Evolutionary conservation across 1,140 invertebrate species (phyloP), one percentile per base, ranked within the genome.

Genomic region (Neotoxoptera formosana): DNA sequence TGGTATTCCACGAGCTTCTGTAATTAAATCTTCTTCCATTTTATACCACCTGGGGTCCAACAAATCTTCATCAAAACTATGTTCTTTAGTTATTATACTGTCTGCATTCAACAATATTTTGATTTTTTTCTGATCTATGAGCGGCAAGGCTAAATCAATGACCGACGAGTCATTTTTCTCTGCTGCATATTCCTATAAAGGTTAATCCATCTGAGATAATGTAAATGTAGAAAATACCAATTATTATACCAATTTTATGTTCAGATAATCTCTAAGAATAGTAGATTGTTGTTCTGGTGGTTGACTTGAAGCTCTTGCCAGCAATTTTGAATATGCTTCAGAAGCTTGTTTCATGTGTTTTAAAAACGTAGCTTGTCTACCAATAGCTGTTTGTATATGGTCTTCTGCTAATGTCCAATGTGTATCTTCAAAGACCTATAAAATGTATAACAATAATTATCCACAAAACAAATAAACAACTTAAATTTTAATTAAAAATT

Each of bases 331-430:
- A 95, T 99, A 98, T 93, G 98, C 97, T 93, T 96, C 95, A 76
- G 97, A 97, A 25, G 98, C 97, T 94, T 98, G 97, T 94, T 96
- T 95, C 93, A 97, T 95, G 94, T 97, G 96, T 95, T 97, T 97
- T 88, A 99, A 96, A 94, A 97, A 97, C 94, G 97, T 96, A 36
- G 98, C 98, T 95, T 99, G 97, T 94, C 98, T 96, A 7, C 98
- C 98, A 94, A 99, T 97, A 21, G 98, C 99, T 95, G 98, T 99
- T 95, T 99, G 97, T 94, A 99, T 99, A 95, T 99, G 98, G 96
- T 99, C 98, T 95, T 98, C 98, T 17, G 98, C 98, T 93, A 99
- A 96, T 91, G 97, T 97, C 98, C 98, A 99, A 6, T 97, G 97
- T 94, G 97, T 97, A 87, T 96, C 96, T 94, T 96, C 96, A 95